These are phyloP conservation scores for Stichodactyla mertensii DNA, from an alignment of 64 coral and sea anemone species.

Conservation along the genomic window DNA sequence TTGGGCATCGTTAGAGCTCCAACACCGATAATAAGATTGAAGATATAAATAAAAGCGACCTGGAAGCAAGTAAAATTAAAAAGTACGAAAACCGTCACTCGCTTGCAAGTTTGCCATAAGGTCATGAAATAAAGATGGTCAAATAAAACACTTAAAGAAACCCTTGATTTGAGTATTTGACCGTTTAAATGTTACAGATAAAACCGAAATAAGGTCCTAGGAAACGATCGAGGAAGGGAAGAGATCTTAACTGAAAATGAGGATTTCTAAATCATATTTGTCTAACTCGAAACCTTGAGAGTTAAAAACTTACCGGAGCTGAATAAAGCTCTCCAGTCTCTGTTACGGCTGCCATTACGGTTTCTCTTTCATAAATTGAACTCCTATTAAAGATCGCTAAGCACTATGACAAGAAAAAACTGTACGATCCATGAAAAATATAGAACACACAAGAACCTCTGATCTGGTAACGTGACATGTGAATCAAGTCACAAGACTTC, in stretches of 20 bases:
- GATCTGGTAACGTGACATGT: background rate
- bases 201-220: too few relatives aligned
- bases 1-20: slow-evolving; percentile 93
- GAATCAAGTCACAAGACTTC: background rate
- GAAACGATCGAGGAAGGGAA: too few relatives aligned
- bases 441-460: too few relatives aligned
- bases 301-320: slow-evolving; percentile 46
- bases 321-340: slow-evolving; percentile 79
- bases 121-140: too few relatives aligned
- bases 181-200: too few relatives aligned
- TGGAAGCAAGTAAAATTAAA: background rate
- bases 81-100: background rate
- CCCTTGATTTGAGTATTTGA: too few relatives aligned
- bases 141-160: too few relatives aligned
- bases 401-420: background rate
- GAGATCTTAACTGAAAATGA: too few relatives aligned
- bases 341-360: slow-evolving; percentile 51
- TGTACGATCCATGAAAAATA: background rate
- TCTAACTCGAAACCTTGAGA: background rate
- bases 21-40: slow-evolving; percentile 91
- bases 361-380: background rate
- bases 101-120: too few relatives aligned
- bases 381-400: background rate
- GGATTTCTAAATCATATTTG: background rate
- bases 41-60: slow-evolving; percentile 94